phyloP scores from a whole-genome alignment of 2,888 invertebrate species.

The Drosophila cracens region DNA sequence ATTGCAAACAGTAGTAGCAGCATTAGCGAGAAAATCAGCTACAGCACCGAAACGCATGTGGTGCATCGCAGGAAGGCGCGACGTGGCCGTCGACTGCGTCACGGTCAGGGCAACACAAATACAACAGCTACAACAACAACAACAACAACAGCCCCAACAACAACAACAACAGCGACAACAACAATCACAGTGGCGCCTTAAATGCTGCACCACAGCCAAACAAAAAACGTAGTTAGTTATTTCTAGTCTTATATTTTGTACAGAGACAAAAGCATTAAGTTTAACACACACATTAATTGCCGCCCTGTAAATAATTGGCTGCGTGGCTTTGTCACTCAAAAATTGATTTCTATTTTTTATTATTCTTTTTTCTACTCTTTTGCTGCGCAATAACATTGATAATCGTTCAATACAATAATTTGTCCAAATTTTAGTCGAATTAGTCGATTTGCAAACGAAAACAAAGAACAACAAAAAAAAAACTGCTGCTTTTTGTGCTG shows the following conservation, averaged over 20 bases:
- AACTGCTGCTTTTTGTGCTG: conserved; percentile 44
- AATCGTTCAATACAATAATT: neutral
- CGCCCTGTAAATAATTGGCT: conserved; percentile 79
- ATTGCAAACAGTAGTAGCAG: conserved; percentile 49
- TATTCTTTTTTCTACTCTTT: neutral
- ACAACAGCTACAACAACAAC: conserved; percentile 17
- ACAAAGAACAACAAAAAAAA: conserved; percentile 5
- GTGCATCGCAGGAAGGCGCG: conserved; percentile 78
- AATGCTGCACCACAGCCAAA: conserved; percentile 10
- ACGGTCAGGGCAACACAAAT: conserved; percentile 37
- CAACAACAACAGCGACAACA: conserved; percentile 10
- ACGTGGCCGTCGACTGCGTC: conserved; percentile 54
- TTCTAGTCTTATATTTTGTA: conserved; percentile 71
- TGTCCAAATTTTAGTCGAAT: conserved; percentile 15
- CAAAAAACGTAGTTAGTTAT: conserved; percentile 62
- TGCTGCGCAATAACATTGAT: conserved; percentile 1
- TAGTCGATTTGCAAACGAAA: neutral
- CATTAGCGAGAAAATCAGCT: conserved; percentile 79
- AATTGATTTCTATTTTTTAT: neutral
- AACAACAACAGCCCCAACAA: neutral
- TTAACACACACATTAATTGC: conserved; percentile 21
- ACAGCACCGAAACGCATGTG: conserved; percentile 82
- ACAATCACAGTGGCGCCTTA: conserved; percentile 35
- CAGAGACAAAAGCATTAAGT: conserved; percentile 37
- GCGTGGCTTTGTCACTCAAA: conserved; percentile 70